Evolutionary conservation across 2,797 vertebrate genomes (phyloP).

Genomic region (Anguilla anguilla): DNA sequence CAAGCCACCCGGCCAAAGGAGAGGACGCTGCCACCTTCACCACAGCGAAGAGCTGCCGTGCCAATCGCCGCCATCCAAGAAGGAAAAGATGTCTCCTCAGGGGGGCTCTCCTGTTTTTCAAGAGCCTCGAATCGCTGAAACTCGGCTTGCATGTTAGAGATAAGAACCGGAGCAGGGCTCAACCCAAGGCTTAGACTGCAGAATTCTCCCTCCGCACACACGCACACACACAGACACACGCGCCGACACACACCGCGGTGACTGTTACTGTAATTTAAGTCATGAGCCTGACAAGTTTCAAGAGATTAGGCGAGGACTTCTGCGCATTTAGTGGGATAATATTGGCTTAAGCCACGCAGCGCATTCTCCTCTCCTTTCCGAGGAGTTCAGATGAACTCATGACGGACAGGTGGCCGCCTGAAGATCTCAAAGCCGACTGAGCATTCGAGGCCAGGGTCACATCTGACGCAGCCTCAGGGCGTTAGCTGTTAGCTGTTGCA

Average conservation of each 20-base stretch:
- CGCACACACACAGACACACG: not conserved
- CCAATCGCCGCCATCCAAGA: not conserved
- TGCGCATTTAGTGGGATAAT: slow-evolving; percentile 60
- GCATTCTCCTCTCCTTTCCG: slow-evolving; percentile 53
- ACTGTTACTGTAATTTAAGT: slow-evolving; percentile 58
- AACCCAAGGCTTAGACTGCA: not conserved
- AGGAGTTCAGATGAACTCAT: slow-evolving; percentile 55
- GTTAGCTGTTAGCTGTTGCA: slow-evolving; percentile 47
- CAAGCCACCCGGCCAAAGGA: not conserved
- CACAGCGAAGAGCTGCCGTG: not conserved
- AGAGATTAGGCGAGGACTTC: slow-evolving; percentile 53
- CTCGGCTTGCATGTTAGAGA: too few relatives aligned
- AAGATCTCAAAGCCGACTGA: not conserved
- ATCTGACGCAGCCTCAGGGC: slow-evolving; percentile 19
- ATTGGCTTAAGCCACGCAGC: slow-evolving; percentile 50
- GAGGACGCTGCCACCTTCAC: not conserved
- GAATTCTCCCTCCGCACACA: not conserved
- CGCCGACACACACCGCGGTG: not conserved
- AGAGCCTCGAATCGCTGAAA: not conserved
- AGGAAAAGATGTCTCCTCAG: slow-evolving; percentile 2
- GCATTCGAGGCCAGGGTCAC: not conserved
- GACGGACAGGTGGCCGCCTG: slow-evolving; percentile 24
- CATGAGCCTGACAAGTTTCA: slow-evolving; percentile 58
- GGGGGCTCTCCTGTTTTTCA: slow-evolving; percentile 8
- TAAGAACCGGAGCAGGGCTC: not conserved